phyloP scores from a whole-genome alignment of 2,113 vertebrate genomes.

The Aphelocoma coerulescens region DNA sequence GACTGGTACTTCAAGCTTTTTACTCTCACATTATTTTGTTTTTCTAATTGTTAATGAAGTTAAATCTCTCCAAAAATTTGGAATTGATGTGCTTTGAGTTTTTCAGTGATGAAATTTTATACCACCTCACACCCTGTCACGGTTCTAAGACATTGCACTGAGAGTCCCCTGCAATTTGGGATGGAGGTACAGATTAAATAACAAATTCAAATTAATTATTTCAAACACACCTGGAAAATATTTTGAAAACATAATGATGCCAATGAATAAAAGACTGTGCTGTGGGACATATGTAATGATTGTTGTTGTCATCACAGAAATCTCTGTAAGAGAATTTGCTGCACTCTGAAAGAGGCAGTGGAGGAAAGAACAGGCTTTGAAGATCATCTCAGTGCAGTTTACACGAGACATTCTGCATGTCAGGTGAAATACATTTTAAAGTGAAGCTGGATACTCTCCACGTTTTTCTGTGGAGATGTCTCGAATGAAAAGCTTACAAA shows the following conservation, averaged over 20 bases:
- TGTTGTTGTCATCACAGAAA: not conserved
- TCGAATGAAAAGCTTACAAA: not conserved
- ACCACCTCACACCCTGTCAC: not conserved
- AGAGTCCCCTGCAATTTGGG: not conserved
- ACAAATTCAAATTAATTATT: not conserved
- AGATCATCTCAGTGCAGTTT: not conserved
- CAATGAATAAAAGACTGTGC: not conserved
- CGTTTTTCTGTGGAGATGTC: not conserved
- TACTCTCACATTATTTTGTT: not conserved
- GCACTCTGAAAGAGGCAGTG: not conserved
- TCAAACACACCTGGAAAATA: not conserved
- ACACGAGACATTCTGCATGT: not conserved
- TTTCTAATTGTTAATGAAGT: not conserved
- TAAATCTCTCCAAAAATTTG: not conserved
- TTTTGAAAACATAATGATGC: not conserved
- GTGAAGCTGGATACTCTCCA: not conserved
- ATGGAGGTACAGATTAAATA: not conserved
- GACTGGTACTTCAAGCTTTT: not conserved
- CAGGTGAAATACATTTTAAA: not conserved
- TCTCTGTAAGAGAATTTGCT: not conserved
- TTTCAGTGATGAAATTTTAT: not conserved
- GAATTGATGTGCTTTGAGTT: not conserved
- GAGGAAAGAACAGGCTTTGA: not conserved
- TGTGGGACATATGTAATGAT: not conserved
- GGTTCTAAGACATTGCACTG: not conserved